phyloP scores from a whole-genome alignment of 2,888 invertebrate genomes.

The Panzeria rudis region DNA sequence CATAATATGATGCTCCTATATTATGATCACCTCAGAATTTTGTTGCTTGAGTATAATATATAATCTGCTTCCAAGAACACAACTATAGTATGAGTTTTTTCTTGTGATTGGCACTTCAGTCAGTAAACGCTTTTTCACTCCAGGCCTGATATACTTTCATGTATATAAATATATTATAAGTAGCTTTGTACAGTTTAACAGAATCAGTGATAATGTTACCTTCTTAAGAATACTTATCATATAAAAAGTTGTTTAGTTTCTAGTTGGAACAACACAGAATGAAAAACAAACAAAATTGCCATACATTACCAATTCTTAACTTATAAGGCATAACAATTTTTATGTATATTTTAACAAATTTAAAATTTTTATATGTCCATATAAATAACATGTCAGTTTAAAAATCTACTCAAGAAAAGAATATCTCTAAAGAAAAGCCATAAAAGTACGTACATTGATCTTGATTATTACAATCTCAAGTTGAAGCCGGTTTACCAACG shows the following conservation, averaged over 20 bases:
- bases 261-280: neutral
- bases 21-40: too few relatives aligned
- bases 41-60: too few relatives aligned
- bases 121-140: too few relatives aligned
- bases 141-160: too few relatives aligned
- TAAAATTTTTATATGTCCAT: conserved; percentile 10
- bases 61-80: too few relatives aligned
- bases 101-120: too few relatives aligned
- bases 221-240: neutral
- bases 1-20: too few relatives aligned
- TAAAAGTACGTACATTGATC: conserved; percentile 72
- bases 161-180: too few relatives aligned
- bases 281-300: neutral
- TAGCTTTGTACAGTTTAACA: neutral
- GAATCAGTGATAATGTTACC: neutral
- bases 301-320: neutral
- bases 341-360: neutral
- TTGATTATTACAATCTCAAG: conserved; percentile 62
- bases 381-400: conserved; percentile 48
- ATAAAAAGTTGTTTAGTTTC: neutral
- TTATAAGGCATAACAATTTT: neutral
- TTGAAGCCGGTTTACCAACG: conserved; percentile 62
- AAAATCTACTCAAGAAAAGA: conserved; percentile 31
- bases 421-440: conserved; percentile 51
- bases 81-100: too few relatives aligned